Evolutionary conservation across 2,888 invertebrate genomes (phyloP).

Genomic region (Serrognathus titanus): DNA sequence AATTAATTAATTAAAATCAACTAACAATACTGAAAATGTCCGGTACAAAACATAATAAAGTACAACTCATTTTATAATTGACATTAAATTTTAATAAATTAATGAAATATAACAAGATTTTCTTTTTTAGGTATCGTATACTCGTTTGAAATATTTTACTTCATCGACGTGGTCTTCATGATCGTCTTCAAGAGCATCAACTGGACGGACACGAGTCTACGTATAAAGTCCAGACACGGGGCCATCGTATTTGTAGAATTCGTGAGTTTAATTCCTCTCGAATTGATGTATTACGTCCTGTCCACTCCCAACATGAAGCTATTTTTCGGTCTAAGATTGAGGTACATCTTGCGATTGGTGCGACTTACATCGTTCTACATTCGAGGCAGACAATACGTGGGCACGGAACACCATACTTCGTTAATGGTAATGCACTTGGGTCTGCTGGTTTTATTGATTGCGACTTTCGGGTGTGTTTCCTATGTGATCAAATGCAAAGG

Average conservation of each 20-base stretch:
- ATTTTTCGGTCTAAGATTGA: slow-evolving; percentile 12
- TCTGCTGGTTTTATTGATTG: not conserved
- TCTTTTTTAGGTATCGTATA: slow-evolving; percentile 12
- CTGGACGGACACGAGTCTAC: slow-evolving; percentile 1
- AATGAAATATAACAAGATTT: too few species aligned
- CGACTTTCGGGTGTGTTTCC: slow-evolving; percentile 6
- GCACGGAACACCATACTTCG: not conserved
- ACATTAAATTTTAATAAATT: too few species aligned
- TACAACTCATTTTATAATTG: too few species aligned
- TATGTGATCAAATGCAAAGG: slow-evolving; percentile 4
- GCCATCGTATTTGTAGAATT: slow-evolving; percentile 6
- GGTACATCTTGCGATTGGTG: slow-evolving; percentile 16
- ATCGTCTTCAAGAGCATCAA: slow-evolving; percentile 11
- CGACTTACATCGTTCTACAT: slow-evolving; percentile 6
- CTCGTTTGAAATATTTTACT: slow-evolving; percentile 13
- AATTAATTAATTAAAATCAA: too few species aligned
- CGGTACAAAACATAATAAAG: too few species aligned
- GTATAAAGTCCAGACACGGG: slow-evolving; percentile 4
- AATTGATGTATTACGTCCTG: slow-evolving; percentile 8
- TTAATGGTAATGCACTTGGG: not conserved
- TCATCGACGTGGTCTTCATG: slow-evolving; percentile 15
- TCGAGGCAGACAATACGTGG: not conserved
- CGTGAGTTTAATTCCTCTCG: slow-evolving; percentile 11
- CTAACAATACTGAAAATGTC: too few species aligned
- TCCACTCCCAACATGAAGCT: slow-evolving; percentile 7